A percentile compares a stretch with the other conserved stretches of the same genome.
These are phyloP conservation scores for Phaethornis superciliosus DNA, from an alignment of 2,113 vertebrate species.

Conservation along the genomic window DNA sequence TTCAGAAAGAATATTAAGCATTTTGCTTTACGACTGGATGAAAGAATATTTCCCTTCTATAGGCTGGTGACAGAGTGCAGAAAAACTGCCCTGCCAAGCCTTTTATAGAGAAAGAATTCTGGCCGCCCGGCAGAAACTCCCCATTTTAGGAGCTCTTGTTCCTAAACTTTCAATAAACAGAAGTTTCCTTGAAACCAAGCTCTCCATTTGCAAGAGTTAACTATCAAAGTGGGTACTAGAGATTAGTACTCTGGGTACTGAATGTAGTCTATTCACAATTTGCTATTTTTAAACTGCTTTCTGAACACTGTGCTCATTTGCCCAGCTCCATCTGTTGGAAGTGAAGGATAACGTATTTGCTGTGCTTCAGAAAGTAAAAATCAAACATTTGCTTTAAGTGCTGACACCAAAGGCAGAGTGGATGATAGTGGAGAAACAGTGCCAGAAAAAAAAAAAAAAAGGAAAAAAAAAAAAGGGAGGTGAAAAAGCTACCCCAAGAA, in stretches of 20 bases:
- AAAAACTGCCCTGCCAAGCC: background rate
- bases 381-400: background rate
- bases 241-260: background rate
- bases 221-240: background rate
- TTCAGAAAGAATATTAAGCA: background rate
- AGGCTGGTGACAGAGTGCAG: background rate
- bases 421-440: background rate
- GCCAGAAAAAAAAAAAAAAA: background rate
- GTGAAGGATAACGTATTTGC: background rate
- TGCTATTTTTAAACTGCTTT: background rate
- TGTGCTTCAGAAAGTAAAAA: background rate
- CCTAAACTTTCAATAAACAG: constrained; percentile 40
- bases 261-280: background rate
- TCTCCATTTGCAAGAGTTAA: background rate
- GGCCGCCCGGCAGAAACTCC: constrained; percentile 1
- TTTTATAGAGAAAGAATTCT: background rate
- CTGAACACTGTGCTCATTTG: background rate
- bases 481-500: too few species aligned
- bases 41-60: background rate
- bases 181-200: background rate
- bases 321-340: constrained; percentile 39
- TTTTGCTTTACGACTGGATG: background rate
- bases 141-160: background rate
- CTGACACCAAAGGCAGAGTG: background rate
- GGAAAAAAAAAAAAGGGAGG: background rate